phyloP scores from a whole-genome alignment of 2,888 invertebrate genomes.

The Portevinia maculata region DNA sequence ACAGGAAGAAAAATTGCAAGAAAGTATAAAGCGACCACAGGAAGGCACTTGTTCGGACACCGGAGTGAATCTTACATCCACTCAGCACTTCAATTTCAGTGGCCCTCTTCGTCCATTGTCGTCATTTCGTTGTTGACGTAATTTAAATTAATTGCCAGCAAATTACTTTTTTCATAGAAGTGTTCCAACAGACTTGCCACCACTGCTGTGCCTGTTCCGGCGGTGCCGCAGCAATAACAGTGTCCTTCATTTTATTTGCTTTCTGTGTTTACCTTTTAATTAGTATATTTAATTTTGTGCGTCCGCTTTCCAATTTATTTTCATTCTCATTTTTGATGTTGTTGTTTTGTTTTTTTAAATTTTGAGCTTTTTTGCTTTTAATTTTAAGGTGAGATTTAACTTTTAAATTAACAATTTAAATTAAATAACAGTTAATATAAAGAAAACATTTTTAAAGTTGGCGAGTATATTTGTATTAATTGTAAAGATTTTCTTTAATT shows the following conservation, averaged over 20 bases:
- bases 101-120: neutral
- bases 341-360: constrained; percentile 10
- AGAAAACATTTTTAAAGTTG: neutral
- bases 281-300: constrained; percentile 61
- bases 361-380: constrained; percentile 1
- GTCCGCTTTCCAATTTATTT: constrained; percentile 54
- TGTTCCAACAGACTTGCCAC: constrained; percentile 25
- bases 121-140: constrained; percentile 59
- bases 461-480: constrained; percentile 9
- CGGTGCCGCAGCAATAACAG: constrained; percentile 3
- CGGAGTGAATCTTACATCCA: constrained; percentile 45
- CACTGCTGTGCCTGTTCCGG: constrained; percentile 20
- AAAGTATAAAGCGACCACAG: constrained; percentile 56
- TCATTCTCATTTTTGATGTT: constrained; percentile 28
- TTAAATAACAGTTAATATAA: constrained; percentile 1
- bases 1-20: constrained; percentile 48
- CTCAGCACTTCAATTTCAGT: constrained; percentile 60
- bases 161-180: constrained; percentile 75
- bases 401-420: constrained; percentile 2
- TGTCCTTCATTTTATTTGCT: constrained; percentile 54
- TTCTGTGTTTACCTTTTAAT: constrained; percentile 67
- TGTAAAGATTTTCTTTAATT: too few relatives aligned
- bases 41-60: constrained; percentile 53
- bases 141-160: constrained; percentile 78
- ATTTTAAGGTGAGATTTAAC: constrained; percentile 31